Base-by-base conservation (phyloP, 2,113 vertebrate species). In the Bubo scandiacus region DNA sequence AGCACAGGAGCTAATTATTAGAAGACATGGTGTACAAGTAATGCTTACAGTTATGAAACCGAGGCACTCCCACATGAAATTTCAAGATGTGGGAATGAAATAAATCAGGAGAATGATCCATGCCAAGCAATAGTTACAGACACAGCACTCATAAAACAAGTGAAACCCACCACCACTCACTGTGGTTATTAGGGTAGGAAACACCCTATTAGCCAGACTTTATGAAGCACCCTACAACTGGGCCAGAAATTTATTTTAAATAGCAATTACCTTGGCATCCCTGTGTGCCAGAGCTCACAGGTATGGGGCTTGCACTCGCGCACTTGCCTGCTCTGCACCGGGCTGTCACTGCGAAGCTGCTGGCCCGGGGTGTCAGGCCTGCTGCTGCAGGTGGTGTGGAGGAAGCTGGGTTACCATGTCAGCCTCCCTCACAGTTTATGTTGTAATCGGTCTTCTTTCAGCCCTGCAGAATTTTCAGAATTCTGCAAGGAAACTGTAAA, bases 241-340 rank as follows among this genome's bases (percentile, higher is more conserved):
- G 32, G 43, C 26, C 54, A 75, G 82, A 38, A 59, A 18, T 11
- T 61, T 72, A 10, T 49, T 81, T 83, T 43, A 52, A 42, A 42
- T 0, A 75, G 27, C 8, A 55, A 30, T 45, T 14, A 55, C 40
- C 34, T 14, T 9, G 22, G 67, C 38, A 57, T 40, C 15, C 11
- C 4, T 0, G 1, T 4, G 1, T 32, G 59, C 54, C 2, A 2
- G 18, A 62, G 67, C 12, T 42, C 34, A 63, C 11, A 11, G 25
- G 23, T 17, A 58, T 0, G 0, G n/a, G 15, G 54, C 45, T 75
- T 18, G 66, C 19, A 68, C 8, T 1, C 3, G 40, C 1, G 2
- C 6, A 3, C 12, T 51, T 2, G 0, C 26, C 34, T 12, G 34
- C 52, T 45, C 67, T 13, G 58, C 29, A 8, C 14, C 1, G 3